A percentile compares a stretch with the other conserved stretches of the same genome.
Evolutionary conservation across 2,113 vertebrate species (phyloP).

Genomic region (Reinhardtius hippoglossoides): DNA sequence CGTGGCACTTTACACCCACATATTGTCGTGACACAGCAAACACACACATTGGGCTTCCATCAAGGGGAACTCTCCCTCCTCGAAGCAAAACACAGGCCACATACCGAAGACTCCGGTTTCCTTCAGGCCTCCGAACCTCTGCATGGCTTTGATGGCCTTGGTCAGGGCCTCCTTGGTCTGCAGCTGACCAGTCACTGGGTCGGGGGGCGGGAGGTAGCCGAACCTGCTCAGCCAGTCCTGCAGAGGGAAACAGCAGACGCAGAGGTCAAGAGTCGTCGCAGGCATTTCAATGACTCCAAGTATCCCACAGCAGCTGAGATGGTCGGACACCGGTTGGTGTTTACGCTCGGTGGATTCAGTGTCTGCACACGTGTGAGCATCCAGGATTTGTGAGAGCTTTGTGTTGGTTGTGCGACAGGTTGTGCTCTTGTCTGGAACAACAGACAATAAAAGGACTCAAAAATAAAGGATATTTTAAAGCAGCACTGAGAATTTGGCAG

Average conservation of each 20-base stretch:
- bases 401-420: no score
- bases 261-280: constrained; percentile 33
- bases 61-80: neutral
- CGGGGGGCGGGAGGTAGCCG: constrained; percentile 92
- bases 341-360: constrained; percentile 28
- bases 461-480: neutral
- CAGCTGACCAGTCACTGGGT: constrained; percentile 87
- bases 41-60: neutral
- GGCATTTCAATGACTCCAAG: constrained; percentile 41
- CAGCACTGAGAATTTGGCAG: neutral
- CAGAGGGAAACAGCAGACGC: constrained; percentile 42
- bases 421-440: no score
- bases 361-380: neutral
- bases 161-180: constrained; percentile 92
- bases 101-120: constrained; percentile 90
- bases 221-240: constrained; percentile 97
- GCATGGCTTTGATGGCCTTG: constrained; percentile 94
- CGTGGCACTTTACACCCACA: neutral
- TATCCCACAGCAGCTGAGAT: constrained; percentile 29
- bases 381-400: no score
- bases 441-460: no score
- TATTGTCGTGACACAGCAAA: neutral
- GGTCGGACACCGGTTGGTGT: constrained; percentile 3
- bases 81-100: constrained; percentile 26
- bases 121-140: constrained; percentile 92